Evolutionary conservation across 1,140 invertebrate species (phyloP).

Genomic region (Leptinotarsa undecemlineata): DNA sequence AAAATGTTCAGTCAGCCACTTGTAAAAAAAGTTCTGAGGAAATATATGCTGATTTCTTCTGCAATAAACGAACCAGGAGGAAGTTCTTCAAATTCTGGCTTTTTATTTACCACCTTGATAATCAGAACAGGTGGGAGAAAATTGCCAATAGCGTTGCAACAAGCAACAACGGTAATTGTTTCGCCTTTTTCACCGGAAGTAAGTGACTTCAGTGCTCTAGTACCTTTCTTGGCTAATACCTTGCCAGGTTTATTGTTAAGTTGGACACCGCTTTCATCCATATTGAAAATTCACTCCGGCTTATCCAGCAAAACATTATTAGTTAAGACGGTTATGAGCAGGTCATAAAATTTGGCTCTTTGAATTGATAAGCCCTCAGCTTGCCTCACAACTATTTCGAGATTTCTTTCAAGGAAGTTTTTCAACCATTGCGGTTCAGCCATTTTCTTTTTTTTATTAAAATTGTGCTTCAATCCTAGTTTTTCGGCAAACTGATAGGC

Average conservation of each 20-base stretch:
- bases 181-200: too few relatives aligned
- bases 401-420: constrained; percentile 51
- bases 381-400: constrained; percentile 48
- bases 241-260: constrained; percentile 47
- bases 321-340: constrained; percentile 32
- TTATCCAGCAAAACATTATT: constrained; percentile 42
- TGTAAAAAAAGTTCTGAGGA: constrained; percentile 40
- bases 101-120: constrained; percentile 44
- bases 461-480: constrained; percentile 38
- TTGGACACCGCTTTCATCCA: too few relatives aligned
- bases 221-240: constrained; percentile 53
- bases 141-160: constrained; percentile 33
- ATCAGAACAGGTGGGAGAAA: constrained; percentile 40
- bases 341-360: constrained; percentile 48
- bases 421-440: constrained; percentile 41
- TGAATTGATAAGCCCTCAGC: constrained; percentile 47
- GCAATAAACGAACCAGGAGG: constrained; percentile 46
- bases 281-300: constrained; percentile 52
- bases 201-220: constrained; percentile 48
- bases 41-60: constrained; percentile 43
- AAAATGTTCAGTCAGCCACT: constrained; percentile 47
- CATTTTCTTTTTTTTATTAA: constrained; percentile 38
- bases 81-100: constrained; percentile 43
- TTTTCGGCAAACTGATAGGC: constrained; percentile 43
- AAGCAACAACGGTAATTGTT: constrained; percentile 41